Evolutionary conservation across 2,113 vertebrate species (phyloP), one percentile per base, ranked within the genome.

Genomic region (Emberiza fucata): DNA sequence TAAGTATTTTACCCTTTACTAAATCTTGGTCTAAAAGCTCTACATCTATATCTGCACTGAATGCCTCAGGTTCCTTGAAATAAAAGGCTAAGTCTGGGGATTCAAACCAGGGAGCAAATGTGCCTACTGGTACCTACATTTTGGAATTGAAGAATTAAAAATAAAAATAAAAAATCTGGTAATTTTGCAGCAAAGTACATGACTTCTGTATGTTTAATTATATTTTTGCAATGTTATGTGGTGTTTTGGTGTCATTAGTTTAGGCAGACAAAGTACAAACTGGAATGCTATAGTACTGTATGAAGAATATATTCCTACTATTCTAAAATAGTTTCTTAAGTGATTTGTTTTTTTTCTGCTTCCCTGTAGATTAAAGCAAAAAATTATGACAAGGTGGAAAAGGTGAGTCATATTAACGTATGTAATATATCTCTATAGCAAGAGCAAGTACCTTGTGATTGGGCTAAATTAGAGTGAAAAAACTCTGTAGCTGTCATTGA

Each of bases 331-430:
- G 65, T 93, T 88, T 94, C 85, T 66, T 51, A 96, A 97, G 98
- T 94, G 88, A 96, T 98, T 85, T 96, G 80, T 96, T 98, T 97
- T 97, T 98, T 98, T 97, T 99, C 96, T 98, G 96, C 98, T 97
- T 98, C 87, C 92, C 98, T 99, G 78, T 98, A 99, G 99, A 98
- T 99, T 98, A 99, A 99, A 98, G 99, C 99, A 97, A 99, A 99
- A 99, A 99, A 99, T 98, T 99, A 99, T 98, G 99, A 99, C 98
- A 99, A 99, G 88, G 99, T 99, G 98, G 99, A 99, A 98, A 99
- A 99, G 99, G 99, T 99, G 98, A 99, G 99, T 98, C 81, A 39
- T 92, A 9, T 95, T 90, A 80, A 92, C 93, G 25, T 88, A 82
- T 73, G 66, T 84, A 50, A 91, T 88, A 19, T 86, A 45, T 71